Conservation (phyloP, 37 sponge, comb jelly and placozoan genomes). For the Cliona cf. orientalis region DNA sequence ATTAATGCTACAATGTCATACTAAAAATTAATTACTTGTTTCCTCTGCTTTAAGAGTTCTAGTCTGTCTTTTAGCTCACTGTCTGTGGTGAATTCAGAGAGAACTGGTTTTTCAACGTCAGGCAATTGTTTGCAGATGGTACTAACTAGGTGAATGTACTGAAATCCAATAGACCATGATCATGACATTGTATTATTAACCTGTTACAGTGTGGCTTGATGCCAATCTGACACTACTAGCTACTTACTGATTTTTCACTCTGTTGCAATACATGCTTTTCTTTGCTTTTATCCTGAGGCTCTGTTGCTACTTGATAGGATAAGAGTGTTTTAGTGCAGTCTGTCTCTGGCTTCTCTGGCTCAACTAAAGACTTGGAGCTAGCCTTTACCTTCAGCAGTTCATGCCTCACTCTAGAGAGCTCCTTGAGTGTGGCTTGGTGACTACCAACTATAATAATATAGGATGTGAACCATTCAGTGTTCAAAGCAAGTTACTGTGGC, state of each 20-base stretch:
- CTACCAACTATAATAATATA: slow-evolving; percentile 26
- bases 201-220: too few relatives aligned
- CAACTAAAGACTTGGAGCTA: neutral
- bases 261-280: too few relatives aligned
- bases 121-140: neutral
- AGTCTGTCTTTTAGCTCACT: too few relatives aligned
- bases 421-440: slow-evolving; percentile 60
- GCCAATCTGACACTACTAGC: too few relatives aligned
- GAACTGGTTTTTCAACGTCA: too few relatives aligned
- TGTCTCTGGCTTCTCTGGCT: neutral
- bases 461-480: neutral
- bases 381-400: slow-evolving; percentile 34
- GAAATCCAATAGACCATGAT: neutral
- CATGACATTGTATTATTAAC: too few relatives aligned
- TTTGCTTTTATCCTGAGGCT: too few relatives aligned
- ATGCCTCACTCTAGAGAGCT: slow-evolving; percentile 34
- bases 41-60: neutral
- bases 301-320: too few relatives aligned
- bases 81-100: too few relatives aligned
- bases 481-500: neutral
- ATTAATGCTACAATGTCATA: neutral
- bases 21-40: neutral
- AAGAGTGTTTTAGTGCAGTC: neutral
- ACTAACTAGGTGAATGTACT: neutral
- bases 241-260: too few relatives aligned